Conservation (phyloP, 2,113 vertebrate species). For the Pterocles gutturalis region DNA sequence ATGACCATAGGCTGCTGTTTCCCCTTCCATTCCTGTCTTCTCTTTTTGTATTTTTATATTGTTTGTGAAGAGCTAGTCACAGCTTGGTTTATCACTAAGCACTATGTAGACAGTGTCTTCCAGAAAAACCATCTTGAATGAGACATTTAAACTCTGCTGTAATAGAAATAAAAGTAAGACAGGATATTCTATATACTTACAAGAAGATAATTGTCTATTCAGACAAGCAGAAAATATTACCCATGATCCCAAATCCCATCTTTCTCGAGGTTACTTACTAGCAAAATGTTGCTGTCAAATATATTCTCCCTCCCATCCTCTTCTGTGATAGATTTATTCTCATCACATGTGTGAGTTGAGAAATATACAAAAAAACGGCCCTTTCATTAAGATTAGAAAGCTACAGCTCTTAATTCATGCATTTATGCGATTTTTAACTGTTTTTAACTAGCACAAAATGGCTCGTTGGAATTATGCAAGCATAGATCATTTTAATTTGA, state of each 20-base stretch:
- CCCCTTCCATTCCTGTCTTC: background rate
- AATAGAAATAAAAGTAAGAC: background rate
- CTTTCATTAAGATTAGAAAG: conserved; percentile 77
- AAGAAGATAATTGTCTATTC: background rate
- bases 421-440: conserved; percentile 82
- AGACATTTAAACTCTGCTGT: background rate
- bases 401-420: conserved; percentile 71
- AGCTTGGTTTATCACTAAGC: background rate
- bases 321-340: conserved; percentile 53
- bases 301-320: background rate
- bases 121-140: background rate
- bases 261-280: background rate
- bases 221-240: background rate
- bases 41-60: background rate
- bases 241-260: background rate
- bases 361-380: conserved; percentile 48
- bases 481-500: conserved; percentile 85
- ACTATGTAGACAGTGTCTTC: background rate
- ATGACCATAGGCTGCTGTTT: accelerated
- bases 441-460: conserved; percentile 83
- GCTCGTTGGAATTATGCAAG: conserved; percentile 76
- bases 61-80: background rate
- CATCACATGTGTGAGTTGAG: conserved; percentile 41
- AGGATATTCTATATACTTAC: background rate
- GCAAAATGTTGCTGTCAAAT: background rate